phyloP scores from a whole-genome alignment of 2,797 vertebrate species.

The Haliaeetus vocifer region DNA sequence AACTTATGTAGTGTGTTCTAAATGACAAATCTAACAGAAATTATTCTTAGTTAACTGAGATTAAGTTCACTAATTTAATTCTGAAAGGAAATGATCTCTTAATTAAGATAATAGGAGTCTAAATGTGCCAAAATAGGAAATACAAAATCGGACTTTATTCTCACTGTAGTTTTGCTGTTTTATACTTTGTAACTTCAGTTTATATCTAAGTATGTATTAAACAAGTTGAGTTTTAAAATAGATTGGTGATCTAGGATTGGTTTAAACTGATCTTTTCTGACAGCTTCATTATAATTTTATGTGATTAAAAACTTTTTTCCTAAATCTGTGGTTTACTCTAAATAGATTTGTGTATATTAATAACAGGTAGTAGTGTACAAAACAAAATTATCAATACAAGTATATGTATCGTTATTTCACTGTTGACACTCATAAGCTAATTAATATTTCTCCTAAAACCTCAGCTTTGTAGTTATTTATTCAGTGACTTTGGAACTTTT shows the following conservation, averaged over 20 bases:
- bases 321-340: neutral
- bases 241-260: neutral
- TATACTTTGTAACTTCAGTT: neutral
- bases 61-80: neutral
- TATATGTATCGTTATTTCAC: neutral
- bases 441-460: neutral
- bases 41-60: neutral
- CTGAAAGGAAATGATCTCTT: neutral
- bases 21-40: neutral
- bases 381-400: neutral
- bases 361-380: neutral
- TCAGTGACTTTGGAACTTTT: neutral
- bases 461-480: neutral
- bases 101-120: neutral
- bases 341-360: neutral
- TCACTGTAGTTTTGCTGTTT: neutral
- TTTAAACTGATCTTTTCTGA: neutral
- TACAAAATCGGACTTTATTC: neutral
- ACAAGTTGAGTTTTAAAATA: neutral
- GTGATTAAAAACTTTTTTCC: neutral
- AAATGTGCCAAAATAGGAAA: neutral
- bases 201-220: neutral
- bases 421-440: neutral
- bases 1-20: neutral
- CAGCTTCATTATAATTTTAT: neutral